Conservation (phyloP, 2,797 vertebrate species). For the Otus scops region DNA sequence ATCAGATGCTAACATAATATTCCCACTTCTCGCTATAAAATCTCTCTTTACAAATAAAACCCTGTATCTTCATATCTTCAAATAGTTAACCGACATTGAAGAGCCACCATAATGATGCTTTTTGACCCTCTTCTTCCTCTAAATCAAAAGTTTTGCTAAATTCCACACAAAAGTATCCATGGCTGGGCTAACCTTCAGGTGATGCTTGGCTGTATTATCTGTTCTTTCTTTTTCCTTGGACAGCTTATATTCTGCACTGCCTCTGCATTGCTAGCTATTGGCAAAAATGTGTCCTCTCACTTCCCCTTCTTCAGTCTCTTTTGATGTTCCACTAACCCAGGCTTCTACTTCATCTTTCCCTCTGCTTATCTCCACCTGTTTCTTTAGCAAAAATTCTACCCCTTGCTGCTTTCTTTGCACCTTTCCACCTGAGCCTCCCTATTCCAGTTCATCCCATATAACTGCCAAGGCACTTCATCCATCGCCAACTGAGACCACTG, state of each 20-base stretch:
- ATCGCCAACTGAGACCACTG: neutral
- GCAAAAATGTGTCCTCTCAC: neutral
- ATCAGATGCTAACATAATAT: neutral
- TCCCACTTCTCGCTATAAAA: neutral
- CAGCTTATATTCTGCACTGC: neutral
- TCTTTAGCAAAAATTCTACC: neutral
- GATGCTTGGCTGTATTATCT: neutral
- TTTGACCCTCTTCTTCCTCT: rapidly evolving
- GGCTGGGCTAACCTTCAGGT: neutral
- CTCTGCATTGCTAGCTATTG: neutral
- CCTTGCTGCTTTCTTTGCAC: neutral
- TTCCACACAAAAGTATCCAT: neutral
- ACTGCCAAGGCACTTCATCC: neutral
- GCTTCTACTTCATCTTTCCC: neutral
- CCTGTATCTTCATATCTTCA: neutral
- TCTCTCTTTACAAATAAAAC: neutral
- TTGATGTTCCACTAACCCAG: neutral
- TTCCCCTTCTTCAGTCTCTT: neutral
- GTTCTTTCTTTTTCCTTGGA: neutral
- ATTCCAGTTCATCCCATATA: neutral
- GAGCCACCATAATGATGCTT: neutral
- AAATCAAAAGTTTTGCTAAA: neutral
- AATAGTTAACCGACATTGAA: neutral
- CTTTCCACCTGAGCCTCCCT: neutral
- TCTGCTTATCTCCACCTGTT: neutral